Percentiles rank a stretch among this genome's conserved stretches.
These are phyloP conservation scores for Siniperca undulata DNA, from an alignment of 2,797 vertebrate genomes.

Conservation along the genomic window DNA sequence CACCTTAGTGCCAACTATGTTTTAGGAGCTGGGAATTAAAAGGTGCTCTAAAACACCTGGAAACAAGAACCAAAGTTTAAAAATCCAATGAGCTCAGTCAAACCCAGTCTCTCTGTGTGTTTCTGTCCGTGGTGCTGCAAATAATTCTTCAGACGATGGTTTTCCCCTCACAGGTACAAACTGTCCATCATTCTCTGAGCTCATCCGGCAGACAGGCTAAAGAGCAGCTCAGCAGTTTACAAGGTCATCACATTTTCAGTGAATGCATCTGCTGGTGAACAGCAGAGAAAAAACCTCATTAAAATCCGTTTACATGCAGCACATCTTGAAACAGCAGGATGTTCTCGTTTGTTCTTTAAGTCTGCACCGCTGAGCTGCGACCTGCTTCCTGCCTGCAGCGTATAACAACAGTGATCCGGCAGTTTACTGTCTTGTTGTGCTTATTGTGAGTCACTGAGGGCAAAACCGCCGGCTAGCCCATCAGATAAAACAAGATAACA, in stretches of 20 bases:
- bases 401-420: neutral
- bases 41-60: no score
- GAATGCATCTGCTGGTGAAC: neutral
- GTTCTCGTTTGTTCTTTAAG: neutral
- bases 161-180: neutral
- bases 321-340: neutral
- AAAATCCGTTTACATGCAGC: neutral
- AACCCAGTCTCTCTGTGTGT: neutral
- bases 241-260: neutral
- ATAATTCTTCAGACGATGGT: no score
- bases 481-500: neutral
- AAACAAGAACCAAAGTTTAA: no score
- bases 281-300: neutral
- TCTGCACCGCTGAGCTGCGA: conserved; percentile 7
- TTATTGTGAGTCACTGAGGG: conserved; percentile 2
- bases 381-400: conserved; percentile 26
- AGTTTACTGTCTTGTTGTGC: neutral
- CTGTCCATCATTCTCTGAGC: neutral
- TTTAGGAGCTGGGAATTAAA: no score
- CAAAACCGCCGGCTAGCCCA: neutral
- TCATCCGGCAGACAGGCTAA: neutral
- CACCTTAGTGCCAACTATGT: no score
- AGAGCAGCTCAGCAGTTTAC: conserved; percentile 1
- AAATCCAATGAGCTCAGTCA: no score
- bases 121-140: neutral